These are phyloP conservation scores for Elmis aenea DNA, from an alignment of 2,888 invertebrate species.

Conservation along the genomic window DNA sequence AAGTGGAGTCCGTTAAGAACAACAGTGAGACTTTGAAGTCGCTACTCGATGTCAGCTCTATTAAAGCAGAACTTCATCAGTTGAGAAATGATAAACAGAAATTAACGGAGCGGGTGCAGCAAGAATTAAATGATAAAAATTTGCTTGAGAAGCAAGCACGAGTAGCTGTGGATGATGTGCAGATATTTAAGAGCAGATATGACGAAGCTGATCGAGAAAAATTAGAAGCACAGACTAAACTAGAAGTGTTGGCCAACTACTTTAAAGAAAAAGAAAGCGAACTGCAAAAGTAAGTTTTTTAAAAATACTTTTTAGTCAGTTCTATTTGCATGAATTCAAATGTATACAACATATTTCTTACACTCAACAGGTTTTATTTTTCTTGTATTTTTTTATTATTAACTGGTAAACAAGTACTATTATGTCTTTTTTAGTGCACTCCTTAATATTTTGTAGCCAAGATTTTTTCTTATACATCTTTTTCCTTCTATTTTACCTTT, in stretches of 20 bases:
- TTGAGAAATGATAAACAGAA: conserved; percentile 51
- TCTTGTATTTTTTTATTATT: conserved; percentile 10
- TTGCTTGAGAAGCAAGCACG: conserved; percentile 46
- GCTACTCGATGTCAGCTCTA: conserved; percentile 51
- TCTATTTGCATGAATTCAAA: too few species aligned
- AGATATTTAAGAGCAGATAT: conserved; percentile 53
- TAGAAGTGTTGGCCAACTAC: conserved; percentile 82
- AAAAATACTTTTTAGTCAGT: conserved; percentile 3
- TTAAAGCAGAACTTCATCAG: conserved; percentile 56
- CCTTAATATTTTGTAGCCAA: too few species aligned
- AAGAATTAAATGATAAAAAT: conserved; percentile 46
- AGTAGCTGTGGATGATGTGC: conserved; percentile 50
- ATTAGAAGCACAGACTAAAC: conserved; percentile 73
- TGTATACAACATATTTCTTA: neutral
- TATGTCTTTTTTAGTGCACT: too few species aligned
- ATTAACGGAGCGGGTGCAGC: conserved; percentile 46
- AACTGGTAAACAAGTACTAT: too few species aligned
- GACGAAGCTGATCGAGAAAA: conserved; percentile 65
- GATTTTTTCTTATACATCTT: too few species aligned
- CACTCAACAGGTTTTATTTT: too few species aligned
- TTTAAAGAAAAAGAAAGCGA: conserved; percentile 87
- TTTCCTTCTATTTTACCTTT: too few species aligned
- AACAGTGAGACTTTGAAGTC: conserved; percentile 38
- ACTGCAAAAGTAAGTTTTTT: conserved; percentile 68
- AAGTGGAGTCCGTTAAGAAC: conserved; percentile 44